Percentiles rank a stretch among this genome's conserved stretches.
Conservation (phyloP, 2,113 vertebrate genomes). For the Greenwoodochromis staneri region DNA sequence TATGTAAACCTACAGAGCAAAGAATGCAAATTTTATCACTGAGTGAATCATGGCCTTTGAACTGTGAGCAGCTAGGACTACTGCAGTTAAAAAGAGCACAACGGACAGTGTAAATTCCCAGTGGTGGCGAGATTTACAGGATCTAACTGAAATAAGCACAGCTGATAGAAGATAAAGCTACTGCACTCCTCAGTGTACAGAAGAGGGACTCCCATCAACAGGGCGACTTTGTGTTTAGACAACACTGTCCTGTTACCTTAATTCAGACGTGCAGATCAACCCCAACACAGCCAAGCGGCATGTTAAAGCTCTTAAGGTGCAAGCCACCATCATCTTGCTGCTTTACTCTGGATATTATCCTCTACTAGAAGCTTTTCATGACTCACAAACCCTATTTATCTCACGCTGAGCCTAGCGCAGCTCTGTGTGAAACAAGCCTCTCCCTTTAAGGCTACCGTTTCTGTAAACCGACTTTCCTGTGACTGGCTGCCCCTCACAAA, state of each 20-base stretch:
- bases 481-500: not conserved
- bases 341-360: not conserved
- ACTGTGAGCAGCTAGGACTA: not conserved
- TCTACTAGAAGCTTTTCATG: not conserved
- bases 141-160: not conserved
- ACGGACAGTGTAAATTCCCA: not conserved
- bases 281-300: not conserved
- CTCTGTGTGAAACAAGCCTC: not conserved
- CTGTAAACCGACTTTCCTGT: rapidly evolving
- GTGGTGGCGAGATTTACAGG: not conserved
- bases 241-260: not conserved
- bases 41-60: not conserved
- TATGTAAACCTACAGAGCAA: constrained; percentile 84
- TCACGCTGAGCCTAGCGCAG: not conserved
- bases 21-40: not conserved
- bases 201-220: not conserved
- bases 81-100: not conserved
- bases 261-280: not conserved
- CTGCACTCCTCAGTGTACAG: not conserved
- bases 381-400: not conserved
- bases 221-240: not conserved
- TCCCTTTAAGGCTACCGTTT: not conserved
- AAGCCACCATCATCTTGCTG: not conserved
- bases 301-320: not conserved
- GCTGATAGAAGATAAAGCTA: not conserved